These are phyloP conservation scores for Onychostruthus taczanowskii DNA, from an alignment of 2,113 vertebrate genomes.

Conservation along the genomic window DNA sequence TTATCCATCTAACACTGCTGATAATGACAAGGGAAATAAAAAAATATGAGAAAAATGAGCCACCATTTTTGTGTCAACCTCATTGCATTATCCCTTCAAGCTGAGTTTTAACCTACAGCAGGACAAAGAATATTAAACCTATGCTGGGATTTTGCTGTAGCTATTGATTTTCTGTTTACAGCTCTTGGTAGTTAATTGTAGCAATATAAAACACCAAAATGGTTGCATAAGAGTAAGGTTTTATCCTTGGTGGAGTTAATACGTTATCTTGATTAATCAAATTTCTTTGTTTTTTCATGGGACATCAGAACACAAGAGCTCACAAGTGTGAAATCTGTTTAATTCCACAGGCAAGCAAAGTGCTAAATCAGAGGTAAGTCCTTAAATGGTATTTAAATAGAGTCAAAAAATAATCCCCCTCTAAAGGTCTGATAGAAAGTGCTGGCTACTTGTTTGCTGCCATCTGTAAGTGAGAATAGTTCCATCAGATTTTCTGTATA, in stretches of 20 bases:
- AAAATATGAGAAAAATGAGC: rapidly evolving
- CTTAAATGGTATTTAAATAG: not conserved
- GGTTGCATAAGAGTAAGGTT: not conserved
- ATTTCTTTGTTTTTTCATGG: not conserved
- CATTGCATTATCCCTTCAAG: not conserved
- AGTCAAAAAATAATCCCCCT: not conserved
- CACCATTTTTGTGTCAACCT: not conserved
- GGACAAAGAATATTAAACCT: not conserved
- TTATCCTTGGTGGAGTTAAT: not conserved
- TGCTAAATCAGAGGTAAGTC: not conserved
- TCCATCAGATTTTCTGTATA: not conserved
- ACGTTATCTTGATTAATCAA: not conserved
- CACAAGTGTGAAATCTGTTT: not conserved
- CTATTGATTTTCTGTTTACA: not conserved
- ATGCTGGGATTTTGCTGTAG: not conserved
- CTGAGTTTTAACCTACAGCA: not conserved
- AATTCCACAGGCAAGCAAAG: not conserved
- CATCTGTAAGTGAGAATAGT: not conserved
- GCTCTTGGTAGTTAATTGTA: not conserved
- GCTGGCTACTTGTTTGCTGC: not conserved
- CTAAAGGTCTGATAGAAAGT: not conserved
- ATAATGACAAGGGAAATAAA: not conserved
- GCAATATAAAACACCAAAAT: not conserved
- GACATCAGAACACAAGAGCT: not conserved
- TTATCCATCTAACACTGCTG: not conserved